Conservation (phyloP, 2,888 invertebrate species). For the Leptinotarsa haldemani region DNA sequence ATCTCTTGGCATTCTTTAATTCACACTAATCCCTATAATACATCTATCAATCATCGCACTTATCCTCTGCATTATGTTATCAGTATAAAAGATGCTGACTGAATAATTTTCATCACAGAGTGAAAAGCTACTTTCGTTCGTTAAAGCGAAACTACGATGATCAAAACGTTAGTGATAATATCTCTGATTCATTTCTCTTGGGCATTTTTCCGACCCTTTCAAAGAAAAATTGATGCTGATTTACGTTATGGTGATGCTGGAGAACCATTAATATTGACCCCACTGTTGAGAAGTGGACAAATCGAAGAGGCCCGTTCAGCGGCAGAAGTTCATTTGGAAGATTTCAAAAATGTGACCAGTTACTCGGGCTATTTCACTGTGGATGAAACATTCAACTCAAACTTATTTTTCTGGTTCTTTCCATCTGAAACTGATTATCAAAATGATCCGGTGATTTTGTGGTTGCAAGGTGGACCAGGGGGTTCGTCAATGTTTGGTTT, state of each 20-base stretch:
- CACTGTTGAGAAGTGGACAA: slow-evolving; percentile 77
- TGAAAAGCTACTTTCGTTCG: neutral
- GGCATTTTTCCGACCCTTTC: slow-evolving; percentile 45
- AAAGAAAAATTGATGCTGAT: slow-evolving; percentile 43
- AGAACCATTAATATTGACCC: slow-evolving; percentile 80
- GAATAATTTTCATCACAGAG: too few species aligned
- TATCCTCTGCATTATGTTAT: too few species aligned
- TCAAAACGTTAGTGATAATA: neutral
- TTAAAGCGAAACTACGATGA: neutral
- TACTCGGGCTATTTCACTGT: slow-evolving; percentile 88
- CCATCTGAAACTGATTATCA: slow-evolving; percentile 73
- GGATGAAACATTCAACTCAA: slow-evolving; percentile 79
- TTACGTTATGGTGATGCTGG: slow-evolving; percentile 61
- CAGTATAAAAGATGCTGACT: too few species aligned
- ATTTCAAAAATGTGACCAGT: slow-evolving; percentile 72
- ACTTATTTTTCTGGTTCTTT: slow-evolving; percentile 94
- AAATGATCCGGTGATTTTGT: slow-evolving; percentile 79
- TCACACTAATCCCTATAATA: too few species aligned
- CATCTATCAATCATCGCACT: too few species aligned
- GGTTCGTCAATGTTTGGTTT: slow-evolving; percentile 83
- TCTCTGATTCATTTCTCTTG: neutral
- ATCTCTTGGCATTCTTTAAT: too few species aligned
- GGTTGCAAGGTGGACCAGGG: slow-evolving; percentile 90
- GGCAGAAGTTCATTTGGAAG: slow-evolving; percentile 70
- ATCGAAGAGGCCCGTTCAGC: slow-evolving; percentile 73